These are phyloP conservation scores for Cettia cetti DNA, from an alignment of 2,113 vertebrate species.

Conservation along the genomic window DNA sequence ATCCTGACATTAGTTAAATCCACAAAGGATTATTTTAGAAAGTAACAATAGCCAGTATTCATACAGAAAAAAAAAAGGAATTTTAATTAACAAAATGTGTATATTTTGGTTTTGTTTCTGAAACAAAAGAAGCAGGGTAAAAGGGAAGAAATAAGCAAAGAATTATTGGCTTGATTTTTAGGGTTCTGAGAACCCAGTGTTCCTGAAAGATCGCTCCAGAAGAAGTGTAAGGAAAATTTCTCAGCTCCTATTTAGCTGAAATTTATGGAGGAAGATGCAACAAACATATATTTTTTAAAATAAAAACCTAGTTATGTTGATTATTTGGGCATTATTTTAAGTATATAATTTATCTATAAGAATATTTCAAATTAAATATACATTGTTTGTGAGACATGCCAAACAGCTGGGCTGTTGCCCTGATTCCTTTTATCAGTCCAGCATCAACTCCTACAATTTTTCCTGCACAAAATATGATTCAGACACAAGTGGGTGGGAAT, in stretches of 20 bases:
- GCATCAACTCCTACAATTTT: background rate
- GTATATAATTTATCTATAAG: background rate
- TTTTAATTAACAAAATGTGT: slow-evolving; percentile 65
- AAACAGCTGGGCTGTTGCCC: background rate
- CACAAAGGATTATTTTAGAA: slow-evolving; percentile 62
- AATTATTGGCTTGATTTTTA: slow-evolving; percentile 19
- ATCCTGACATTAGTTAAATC: slow-evolving; percentile 57
- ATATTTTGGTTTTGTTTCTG: slow-evolving; percentile 44
- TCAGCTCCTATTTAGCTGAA: background rate
- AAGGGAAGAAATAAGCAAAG: background rate
- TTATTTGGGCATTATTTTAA: background rate
- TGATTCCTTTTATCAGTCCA: background rate
- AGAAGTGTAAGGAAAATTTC: background rate
- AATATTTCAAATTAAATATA: background rate
- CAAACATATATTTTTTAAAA: background rate
- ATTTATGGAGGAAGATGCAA: background rate
- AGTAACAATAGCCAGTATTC: slow-evolving; percentile 50
- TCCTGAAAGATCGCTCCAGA: background rate
- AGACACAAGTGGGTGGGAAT: background rate
- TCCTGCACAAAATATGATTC: background rate
- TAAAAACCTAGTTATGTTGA: background rate
- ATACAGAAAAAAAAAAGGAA: background rate
- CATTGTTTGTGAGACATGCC: background rate
- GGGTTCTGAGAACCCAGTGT: background rate
- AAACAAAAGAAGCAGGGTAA: background rate